Evolutionary conservation across 2,113 vertebrate genomes (phyloP).

Genomic region (Arenaria interpres): DNA sequence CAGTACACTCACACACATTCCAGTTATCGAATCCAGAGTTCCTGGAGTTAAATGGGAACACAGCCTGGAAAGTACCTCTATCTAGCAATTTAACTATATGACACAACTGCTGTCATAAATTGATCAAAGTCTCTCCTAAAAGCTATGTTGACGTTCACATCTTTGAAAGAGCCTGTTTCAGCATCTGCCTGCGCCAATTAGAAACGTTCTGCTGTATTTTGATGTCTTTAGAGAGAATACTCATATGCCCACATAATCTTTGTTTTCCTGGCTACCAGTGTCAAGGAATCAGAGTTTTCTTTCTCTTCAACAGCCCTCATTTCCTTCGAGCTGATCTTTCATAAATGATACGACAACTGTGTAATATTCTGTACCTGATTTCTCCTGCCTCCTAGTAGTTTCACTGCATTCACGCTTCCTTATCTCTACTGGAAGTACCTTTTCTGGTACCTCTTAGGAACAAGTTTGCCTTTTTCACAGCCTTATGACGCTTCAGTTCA

Average conservation of each 20-base stretch:
- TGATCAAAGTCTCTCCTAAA: not conserved
- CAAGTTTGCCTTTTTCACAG: not conserved
- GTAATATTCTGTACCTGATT: not conserved
- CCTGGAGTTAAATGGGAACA: not conserved
- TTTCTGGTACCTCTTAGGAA: not conserved
- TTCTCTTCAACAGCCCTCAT: not conserved
- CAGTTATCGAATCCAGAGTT: not conserved
- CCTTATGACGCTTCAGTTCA: rapidly evolving
- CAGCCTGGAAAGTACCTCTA: not conserved
- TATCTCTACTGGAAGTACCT: not conserved
- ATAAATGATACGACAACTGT: not conserved
- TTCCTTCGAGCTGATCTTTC: not conserved
- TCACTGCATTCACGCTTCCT: not conserved
- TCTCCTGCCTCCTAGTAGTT: not conserved
- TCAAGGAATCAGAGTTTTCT: not conserved
- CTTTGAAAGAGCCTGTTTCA: not conserved
- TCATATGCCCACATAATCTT: too few species aligned
- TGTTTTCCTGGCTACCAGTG: not conserved
- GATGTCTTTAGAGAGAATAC: not conserved
- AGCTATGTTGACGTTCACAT: not conserved
- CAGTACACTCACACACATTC: not conserved
- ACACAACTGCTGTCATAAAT: not conserved
- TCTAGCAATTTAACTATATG: not conserved
- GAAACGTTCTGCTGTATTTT: not conserved
- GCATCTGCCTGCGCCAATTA: not conserved